Conservation (phyloP, 64 coral and sea anemone genomes). For the Stylophora pistillata region DNA sequence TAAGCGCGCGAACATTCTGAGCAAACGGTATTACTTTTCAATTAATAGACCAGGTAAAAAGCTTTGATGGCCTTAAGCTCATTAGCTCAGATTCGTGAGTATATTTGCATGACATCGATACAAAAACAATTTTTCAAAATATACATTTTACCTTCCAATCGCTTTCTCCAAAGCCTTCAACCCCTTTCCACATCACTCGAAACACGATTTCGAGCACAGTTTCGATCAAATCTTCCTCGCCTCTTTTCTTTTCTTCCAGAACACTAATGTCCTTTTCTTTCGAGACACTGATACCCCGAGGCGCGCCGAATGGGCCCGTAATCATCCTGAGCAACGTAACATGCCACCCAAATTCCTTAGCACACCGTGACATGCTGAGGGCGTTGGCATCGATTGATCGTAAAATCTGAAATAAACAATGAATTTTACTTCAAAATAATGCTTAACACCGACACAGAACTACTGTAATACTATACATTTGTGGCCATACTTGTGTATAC, state of each 20-base stretch:
- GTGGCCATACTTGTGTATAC: too few relatives aligned
- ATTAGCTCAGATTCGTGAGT: too few relatives aligned
- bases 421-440: slow-evolving; percentile 7
- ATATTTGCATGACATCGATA: background rate
- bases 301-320: slow-evolving; percentile 48
- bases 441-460: background rate
- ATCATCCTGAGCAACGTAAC: slow-evolving; percentile 59
- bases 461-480: too few relatives aligned
- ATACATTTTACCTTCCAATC: slow-evolving; percentile 81
- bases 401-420: slow-evolving; percentile 63
- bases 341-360: slow-evolving; percentile 81
- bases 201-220: slow-evolving; percentile 92
- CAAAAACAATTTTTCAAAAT: background rate
- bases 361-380: slow-evolving; percentile 55
- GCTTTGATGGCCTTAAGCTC: too few relatives aligned
- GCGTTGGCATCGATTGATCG: slow-evolving; percentile 75
- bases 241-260: slow-evolving; percentile 13
- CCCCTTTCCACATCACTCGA: slow-evolving; percentile 87
- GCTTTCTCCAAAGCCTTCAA: slow-evolving; percentile 77
- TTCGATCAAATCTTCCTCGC: slow-evolving; percentile 66
- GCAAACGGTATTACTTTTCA: too few relatives aligned
- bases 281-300: background rate
- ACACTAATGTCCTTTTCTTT: background rate
- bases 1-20: too few relatives aligned
- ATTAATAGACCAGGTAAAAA: too few relatives aligned